These are phyloP conservation scores for Mizuhopecten yessoensis DNA, from an alignment of 1,140 invertebrate genomes.

Conservation along the genomic window DNA sequence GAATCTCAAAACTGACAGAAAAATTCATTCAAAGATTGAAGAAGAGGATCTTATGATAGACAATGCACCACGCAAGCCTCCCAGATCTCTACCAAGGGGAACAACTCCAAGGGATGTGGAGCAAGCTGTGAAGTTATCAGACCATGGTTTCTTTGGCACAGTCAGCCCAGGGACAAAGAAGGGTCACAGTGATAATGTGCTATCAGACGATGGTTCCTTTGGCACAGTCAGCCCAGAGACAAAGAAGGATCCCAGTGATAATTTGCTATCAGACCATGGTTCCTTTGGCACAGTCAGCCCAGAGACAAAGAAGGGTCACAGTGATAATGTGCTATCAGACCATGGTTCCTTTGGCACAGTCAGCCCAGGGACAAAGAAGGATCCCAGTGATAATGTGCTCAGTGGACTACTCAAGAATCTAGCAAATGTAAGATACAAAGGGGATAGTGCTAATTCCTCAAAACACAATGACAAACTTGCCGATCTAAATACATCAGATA, in stretches of 20 bases:
- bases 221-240: neutral
- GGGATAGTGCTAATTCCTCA: neutral
- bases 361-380: constrained; percentile 21
- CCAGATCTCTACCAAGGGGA: neutral
- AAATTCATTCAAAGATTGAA: neutral
- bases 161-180: neutral
- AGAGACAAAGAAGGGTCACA: constrained; percentile 42
- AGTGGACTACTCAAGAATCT: constrained; percentile 65
- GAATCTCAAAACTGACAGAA: neutral
- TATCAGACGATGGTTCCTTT: neutral
- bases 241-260: constrained; percentile 48
- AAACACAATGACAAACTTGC: neutral
- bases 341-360: neutral
- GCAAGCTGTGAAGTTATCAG: constrained; percentile 17
- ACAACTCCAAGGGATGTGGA: constrained; percentile 52
- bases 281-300: neutral
- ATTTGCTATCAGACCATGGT: neutral
- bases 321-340: constrained; percentile 43
- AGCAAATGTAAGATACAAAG: constrained; percentile 60
- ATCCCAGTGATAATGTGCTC: constrained; percentile 55
- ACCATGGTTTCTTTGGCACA: neutral
- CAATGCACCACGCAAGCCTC: neutral
- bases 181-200: constrained; percentile 49
- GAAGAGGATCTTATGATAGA: neutral
- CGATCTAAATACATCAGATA: neutral